Evolutionary conservation across 2,888 invertebrate species (phyloP), one percentile per base, ranked within the genome.

Genomic region (Polia nebulosa): DNA sequence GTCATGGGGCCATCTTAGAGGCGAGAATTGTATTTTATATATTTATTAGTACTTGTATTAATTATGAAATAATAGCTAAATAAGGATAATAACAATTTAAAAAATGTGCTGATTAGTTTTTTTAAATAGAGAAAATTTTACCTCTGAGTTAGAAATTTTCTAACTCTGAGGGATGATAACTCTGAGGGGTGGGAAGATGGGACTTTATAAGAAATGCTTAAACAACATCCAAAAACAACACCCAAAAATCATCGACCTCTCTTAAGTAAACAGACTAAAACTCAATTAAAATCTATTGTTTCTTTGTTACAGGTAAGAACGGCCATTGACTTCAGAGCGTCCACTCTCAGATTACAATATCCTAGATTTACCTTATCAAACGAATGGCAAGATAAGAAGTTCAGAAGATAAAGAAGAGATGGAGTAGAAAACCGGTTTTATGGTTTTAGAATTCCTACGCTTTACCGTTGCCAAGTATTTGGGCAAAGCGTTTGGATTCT

Each of bases 401-500:
- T 36, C 2, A 57, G 34, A 56, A 61, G 7, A 41, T 4, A 9
- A 41, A 34, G 22, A 36, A 55, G 17, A 49, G 8, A 41, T 3
- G 20, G 8, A 41, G 41, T 32, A 57, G 60, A 74, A 70, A 84
- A 15, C 87, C 90, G 82, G 91, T 88, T 69, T 85, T 96, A 97
- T 96, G 94, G 97, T 96, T 98, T 98, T 98, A 98, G 98, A 98
- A 98, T 98, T 98, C 98, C 98, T 98, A 98, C 98, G 98, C 98
- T 98, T 98, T 98, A 98, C 98, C 98, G 97, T 97, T 95, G 95
- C 95, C 95, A 93, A 93, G 94, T 90, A 94, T 92, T 96, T 96
- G 93, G 98, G 98, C 97, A 98, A 98, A 98, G 98, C 98, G 98
- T 98, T 98, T 98, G 98, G 98, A 98, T 98, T 98, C 98, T 98